Conservation (phyloP, 2,888 invertebrate genomes). For the Lycia hirtaria region DNA sequence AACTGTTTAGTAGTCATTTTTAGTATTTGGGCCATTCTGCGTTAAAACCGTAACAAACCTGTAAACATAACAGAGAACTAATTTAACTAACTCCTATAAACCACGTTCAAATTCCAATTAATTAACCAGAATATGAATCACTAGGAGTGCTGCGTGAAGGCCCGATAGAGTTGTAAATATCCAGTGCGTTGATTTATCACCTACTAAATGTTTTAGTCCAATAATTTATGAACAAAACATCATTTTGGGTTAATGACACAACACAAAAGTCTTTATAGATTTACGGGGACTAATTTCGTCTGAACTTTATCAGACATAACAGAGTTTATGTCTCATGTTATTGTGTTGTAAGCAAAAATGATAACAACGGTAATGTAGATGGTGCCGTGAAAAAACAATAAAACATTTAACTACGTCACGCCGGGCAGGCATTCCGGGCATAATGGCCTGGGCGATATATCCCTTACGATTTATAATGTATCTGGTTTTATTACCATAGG, state of each 20-base stretch:
- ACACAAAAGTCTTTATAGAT: conserved; percentile 39
- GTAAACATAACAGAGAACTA: not conserved
- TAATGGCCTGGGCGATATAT: conserved; percentile 70
- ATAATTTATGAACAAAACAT: conserved; percentile 34
- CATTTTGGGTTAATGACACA: conserved; percentile 33
- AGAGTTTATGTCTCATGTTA: conserved; percentile 54
- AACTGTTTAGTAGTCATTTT: too few species aligned
- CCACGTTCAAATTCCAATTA: conserved; percentile 1
- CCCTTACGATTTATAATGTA: conserved; percentile 78
- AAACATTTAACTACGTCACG: conserved; percentile 77
- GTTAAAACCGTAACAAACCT: conserved; percentile 1
- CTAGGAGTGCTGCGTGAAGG: conserved; percentile 1
- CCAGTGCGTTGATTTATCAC: conserved; percentile 21
- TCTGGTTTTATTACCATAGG: conserved; percentile 76
- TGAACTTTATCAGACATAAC: conserved; percentile 51
- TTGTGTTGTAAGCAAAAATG: conserved; percentile 66
- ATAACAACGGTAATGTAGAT: conserved; percentile 70
- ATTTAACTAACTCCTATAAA: not conserved
- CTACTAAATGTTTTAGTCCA: conserved; percentile 24
- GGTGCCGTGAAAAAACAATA: conserved; percentile 75
- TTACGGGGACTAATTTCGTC: conserved; percentile 49
- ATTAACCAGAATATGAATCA: conserved; percentile 9
- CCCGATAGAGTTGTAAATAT: conserved; percentile 9
- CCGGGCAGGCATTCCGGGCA: conserved; percentile 65
- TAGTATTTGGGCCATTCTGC: too few species aligned